These are phyloP conservation scores for Magallana ariakensis DNA, from an alignment of 1,140 invertebrate species.

Conservation along the genomic window DNA sequence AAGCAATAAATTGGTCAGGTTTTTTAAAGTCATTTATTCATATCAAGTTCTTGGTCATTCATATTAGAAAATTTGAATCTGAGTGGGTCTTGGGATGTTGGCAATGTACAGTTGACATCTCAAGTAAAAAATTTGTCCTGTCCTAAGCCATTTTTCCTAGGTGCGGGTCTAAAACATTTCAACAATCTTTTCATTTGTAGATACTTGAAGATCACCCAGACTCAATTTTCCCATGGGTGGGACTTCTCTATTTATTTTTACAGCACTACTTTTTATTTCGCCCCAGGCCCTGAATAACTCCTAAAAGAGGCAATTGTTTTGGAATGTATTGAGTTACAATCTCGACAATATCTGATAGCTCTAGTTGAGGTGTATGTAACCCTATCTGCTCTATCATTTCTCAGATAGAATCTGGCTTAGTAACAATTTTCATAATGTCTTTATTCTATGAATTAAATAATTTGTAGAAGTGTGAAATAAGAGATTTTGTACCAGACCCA, in stretches of 20 bases:
- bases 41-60: constrained; percentile 8
- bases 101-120: background rate
- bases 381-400: background rate
- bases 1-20: constrained; percentile 36
- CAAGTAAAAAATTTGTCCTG: background rate
- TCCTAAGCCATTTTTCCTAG: background rate
- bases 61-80: background rate
- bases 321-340: constrained; percentile 15
- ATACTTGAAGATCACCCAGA: background rate
- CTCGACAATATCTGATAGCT: constrained; percentile 18
- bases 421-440: constrained; percentile 2
- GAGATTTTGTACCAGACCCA: background rate
- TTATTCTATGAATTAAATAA: constrained; percentile 11
- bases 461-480: background rate
- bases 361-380: background rate
- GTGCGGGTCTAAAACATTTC: background rate
- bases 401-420: background rate
- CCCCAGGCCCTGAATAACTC: constrained; percentile 5
- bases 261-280: background rate
- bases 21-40: constrained; percentile 22
- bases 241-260: background rate
- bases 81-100: background rate
- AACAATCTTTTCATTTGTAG: background rate
- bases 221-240: background rate
- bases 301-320: constrained; percentile 26